Evolutionary conservation across 2,797 vertebrate genomes (phyloP).

Genomic region (Scolopax rusticola): DNA sequence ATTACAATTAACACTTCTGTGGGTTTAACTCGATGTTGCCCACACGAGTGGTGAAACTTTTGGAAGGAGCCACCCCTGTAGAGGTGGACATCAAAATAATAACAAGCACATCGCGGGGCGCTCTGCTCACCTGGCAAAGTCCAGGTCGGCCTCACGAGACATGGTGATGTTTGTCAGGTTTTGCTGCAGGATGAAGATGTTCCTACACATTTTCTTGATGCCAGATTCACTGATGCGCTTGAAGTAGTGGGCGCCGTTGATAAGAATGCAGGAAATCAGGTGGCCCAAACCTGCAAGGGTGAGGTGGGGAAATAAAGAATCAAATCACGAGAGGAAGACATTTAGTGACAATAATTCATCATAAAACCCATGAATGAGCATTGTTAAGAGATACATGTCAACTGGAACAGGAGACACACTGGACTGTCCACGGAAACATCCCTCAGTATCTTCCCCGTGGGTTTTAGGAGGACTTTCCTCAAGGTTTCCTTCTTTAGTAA

Average conservation of each 20-base stretch:
- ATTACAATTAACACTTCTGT: rapidly evolving
- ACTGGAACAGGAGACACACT: background rate
- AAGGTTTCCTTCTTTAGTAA: background rate
- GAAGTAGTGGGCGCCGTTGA: constrained; percentile 97
- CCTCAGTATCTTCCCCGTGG: background rate
- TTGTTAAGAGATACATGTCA: background rate
- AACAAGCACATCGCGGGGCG: rapidly evolving
- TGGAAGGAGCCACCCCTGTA: background rate
- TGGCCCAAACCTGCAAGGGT: constrained; percentile 89
- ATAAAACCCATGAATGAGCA: background rate
- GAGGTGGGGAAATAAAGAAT: background rate
- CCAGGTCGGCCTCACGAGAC: constrained; percentile 96
- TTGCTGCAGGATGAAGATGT: constrained; percentile 98
- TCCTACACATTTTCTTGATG: constrained; percentile 99
- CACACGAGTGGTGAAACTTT: rapidly evolving
- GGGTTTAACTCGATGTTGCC: rapidly evolving
- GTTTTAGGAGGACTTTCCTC: background rate
- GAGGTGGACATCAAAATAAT: rapidly evolving
- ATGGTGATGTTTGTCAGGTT: constrained; percentile 99
- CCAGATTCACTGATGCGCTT: constrained; percentile 98
- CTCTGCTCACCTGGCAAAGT: constrained; percentile 90
- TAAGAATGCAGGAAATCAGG: constrained; percentile 97
- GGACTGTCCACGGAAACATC: background rate
- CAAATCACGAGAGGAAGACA: background rate
- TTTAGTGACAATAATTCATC: background rate